Base-by-base conservation (phyloP, 1,140 invertebrate genomes). In the Eumeta japonica region DNA sequence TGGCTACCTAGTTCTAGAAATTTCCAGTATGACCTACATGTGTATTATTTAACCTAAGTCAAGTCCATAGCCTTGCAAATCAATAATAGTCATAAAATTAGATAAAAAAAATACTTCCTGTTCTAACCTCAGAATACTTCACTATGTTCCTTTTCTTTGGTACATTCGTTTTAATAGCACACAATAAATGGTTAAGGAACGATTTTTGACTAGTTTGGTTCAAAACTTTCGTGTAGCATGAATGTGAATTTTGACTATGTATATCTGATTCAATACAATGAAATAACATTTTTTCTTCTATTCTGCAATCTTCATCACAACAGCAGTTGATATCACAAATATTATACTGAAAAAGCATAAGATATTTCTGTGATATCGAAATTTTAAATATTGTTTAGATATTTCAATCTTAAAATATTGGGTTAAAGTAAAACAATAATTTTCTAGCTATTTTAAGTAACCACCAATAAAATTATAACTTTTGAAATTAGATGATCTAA, bases 241-340 rank as follows among this genome's bases (percentile, higher is more conserved):
- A n/a, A n/a, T n/a, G n/a, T n/a, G n/a, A n/a, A 41, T 17, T 58
- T 46, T 20, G 39, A 27, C 31, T 17, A 19, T 49, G 48, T 36
- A 47, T 38, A 16, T 52, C 40, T 14, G 49, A 43, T 19, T 56
- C 42, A 43, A 45, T 35, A 43, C 85, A 89, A 36, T 64, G 45
- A 20, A 67, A 59, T 55, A 88, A 88, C 5, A 81, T 58, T 33
- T 49, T 36, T 51, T 71, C 76, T 39, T 87, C 80, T 29, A 58
- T 50, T 2, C 58, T 45, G 10, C 87, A 90, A 41, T 88, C 85
- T 14, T 39, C 46, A 65, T 90, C 87, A 67, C 87, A 89, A 48
- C 87, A 89, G 60, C 87, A 90, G 50, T 86, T 85, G 18, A 87
- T 74, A 64, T 90, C 85, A 74, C 87, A 90, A 12, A 62, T 61